Percentiles rank a stretch among this genome's conserved stretches.
These are phyloP conservation scores for Rhynchonycteris naso DNA, from an alignment of 2,797 vertebrate genomes.

Conservation along the genomic window DNA sequence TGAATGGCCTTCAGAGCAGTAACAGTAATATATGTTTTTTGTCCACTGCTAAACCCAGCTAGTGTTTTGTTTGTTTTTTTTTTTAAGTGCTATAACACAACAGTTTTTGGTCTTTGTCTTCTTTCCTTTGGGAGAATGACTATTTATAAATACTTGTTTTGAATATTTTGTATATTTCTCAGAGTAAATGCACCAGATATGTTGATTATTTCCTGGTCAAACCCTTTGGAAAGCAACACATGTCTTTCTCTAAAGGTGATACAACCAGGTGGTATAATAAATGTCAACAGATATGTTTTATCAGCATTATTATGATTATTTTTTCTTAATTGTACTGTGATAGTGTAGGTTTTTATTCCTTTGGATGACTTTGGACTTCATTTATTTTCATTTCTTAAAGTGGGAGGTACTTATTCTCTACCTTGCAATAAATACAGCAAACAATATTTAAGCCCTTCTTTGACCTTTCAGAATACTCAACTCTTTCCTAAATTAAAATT, in stretches of 20 bases:
- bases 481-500: not conserved
- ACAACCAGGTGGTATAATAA: not conserved
- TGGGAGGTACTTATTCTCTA: not conserved
- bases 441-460: not conserved
- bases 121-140: not conserved
- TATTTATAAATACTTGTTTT: conserved; percentile 45
- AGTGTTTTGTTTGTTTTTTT: too few relatives aligned
- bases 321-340: not conserved
- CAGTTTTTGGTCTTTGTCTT: conserved; percentile 31
- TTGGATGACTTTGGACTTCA: not conserved
- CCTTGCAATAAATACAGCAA: not conserved
- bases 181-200: conserved; percentile 29
- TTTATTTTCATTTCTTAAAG: conserved; percentile 24
- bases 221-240: conserved; percentile 24
- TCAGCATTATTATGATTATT: not conserved
- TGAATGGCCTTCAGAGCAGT: not conserved
- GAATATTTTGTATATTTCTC: conserved; percentile 4
- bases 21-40: not conserved
- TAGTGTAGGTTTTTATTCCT: not conserved
- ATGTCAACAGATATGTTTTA: not conserved
- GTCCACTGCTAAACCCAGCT: not conserved
- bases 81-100: too few relatives aligned
- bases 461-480: not conserved
- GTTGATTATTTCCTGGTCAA: conserved; percentile 32
- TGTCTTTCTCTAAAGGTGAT: not conserved